These are phyloP conservation scores for Pinna nobilis DNA, from an alignment of 1,140 invertebrate species.

Conservation along the genomic window DNA sequence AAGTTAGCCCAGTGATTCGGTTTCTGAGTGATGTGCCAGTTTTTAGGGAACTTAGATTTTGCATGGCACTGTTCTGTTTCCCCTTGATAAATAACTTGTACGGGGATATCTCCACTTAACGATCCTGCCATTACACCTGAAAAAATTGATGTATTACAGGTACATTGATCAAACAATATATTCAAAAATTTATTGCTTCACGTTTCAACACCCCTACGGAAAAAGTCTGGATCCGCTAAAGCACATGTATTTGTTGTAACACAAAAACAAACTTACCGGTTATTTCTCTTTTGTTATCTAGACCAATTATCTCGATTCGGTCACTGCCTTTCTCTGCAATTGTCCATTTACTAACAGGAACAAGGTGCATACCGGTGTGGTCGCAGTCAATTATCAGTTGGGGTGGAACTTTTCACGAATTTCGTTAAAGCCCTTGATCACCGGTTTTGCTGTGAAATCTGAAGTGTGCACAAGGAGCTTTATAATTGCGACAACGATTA, in stretches of 20 bases:
- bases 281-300: constrained; percentile 11
- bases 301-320: neutral
- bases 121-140: constrained; percentile 1
- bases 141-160: neutral
- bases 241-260: neutral
- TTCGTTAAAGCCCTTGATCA: no score
- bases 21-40: constrained; percentile 24
- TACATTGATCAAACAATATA: neutral
- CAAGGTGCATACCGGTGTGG: constrained; percentile 5
- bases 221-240: neutral
- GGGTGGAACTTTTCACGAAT: neutral
- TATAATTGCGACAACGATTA: no score
- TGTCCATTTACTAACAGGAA: constrained; percentile 6
- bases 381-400: constrained; percentile 7
- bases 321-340: neutral
- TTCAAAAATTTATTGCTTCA: neutral
- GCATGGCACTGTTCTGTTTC: constrained; percentile 30
- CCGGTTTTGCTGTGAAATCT: no score
- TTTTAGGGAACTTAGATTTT: no score
- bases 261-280: constrained; percentile 3
- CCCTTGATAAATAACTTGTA: constrained; percentile 29
- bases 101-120: constrained; percentile 24
- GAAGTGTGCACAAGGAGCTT: no score
- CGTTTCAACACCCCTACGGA: neutral
- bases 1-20: constrained; percentile 31